Base-by-base conservation (phyloP, 1,140 invertebrate genomes). In the Neelides sp. region DNA sequence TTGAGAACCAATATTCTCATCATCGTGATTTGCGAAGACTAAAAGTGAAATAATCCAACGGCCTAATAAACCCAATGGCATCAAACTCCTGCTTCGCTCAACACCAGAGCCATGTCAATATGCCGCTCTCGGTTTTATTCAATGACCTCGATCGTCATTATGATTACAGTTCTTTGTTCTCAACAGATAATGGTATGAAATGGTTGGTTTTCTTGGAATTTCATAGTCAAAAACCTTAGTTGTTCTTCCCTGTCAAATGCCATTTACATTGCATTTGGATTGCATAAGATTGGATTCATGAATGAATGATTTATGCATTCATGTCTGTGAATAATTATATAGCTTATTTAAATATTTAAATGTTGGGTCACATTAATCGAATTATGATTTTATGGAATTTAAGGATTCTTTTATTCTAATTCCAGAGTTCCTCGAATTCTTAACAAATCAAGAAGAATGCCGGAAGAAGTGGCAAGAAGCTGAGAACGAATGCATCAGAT, bases 361-460 rank as follows among this genome's bases (percentile, higher is more conserved):
- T 10, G 8, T 36, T n/a, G n/a, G n/a, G n/a, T n/a, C n/a, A n/a
- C n/a, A n/a, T n/a, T n/a, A n/a, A n/a, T n/a, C n/a, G n/a, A n/a
- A n/a, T n/a, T n/a, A n/a, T n/a, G n/a, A n/a, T n/a, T 44, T 53
- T 52, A 1, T 30, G 54, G 55, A 61, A 50, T 52, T 61, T 52
- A 28, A 47, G 49, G 55, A 55, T 27, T 59, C 48, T 15, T 39
- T 59, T 28, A 32, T 47, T 36, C 23, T 52, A 54, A 59, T 55
- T 65, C 4, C 54, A 85, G 83, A 82, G 69, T 85, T 85, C 61
- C 61, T 79, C 4, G 70, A 73, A 50, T 83, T 84, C 68, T 69
- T 78, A 7, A 71, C 75, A 34, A 75, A 80, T 59, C 78, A 82
- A 66, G 79, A 85, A 60, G 75, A 78, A 66, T 78, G 79, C 54